A percentile compares a stretch with the other conserved stretches of the same genome.
Evolutionary conservation across 2,888 invertebrate genomes (phyloP).

Genomic region (Drosophila hamatofila): DNA sequence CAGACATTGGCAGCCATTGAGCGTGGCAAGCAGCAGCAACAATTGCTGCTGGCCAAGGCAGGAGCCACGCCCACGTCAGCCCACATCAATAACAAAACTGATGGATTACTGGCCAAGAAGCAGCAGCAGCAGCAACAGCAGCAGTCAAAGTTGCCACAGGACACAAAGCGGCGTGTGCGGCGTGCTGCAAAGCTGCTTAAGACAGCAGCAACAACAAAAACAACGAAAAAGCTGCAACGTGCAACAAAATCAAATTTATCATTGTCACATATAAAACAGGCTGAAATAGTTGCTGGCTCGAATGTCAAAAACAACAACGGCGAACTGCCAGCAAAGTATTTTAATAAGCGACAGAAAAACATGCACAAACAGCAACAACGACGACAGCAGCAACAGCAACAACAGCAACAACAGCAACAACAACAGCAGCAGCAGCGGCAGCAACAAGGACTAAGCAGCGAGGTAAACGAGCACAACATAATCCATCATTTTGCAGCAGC

Average conservation of each 20-base stretch:
- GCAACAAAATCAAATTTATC: slow-evolving; percentile 83
- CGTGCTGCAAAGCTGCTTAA: slow-evolving; percentile 66
- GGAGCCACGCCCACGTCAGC: slow-evolving; percentile 44
- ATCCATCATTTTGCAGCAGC: slow-evolving; percentile 79
- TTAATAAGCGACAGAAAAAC: slow-evolving; percentile 82
- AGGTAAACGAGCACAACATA: slow-evolving; percentile 75
- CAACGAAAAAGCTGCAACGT: slow-evolving; percentile 64
- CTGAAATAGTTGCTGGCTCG: slow-evolving; percentile 48
- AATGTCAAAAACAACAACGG: slow-evolving; percentile 61
- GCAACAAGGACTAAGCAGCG: slow-evolving; percentile 45
- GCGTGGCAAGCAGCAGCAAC: slow-evolving; percentile 56
- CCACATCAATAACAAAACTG: slow-evolving; percentile 82
- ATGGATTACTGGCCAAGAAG: slow-evolving; percentile 73
- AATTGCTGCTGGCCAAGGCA: slow-evolving; percentile 32
- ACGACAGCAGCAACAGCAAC: slow-evolving; percentile 7
- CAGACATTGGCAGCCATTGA: slow-evolving; percentile 83
- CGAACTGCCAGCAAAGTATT: slow-evolving; percentile 78
- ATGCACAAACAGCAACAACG: slow-evolving; percentile 67
- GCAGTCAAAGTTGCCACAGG: slow-evolving; percentile 51
- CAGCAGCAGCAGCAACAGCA: slow-evolving; percentile 40
- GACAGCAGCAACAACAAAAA: slow-evolving; percentile 53
- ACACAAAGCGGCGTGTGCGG: slow-evolving; percentile 69
- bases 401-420: neutral
- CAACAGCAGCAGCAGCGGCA: slow-evolving; percentile 19
- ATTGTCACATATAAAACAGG: slow-evolving; percentile 78